phyloP scores from a whole-genome alignment of 1,140 invertebrate genomes.

The Neodiprion lecontei region DNA sequence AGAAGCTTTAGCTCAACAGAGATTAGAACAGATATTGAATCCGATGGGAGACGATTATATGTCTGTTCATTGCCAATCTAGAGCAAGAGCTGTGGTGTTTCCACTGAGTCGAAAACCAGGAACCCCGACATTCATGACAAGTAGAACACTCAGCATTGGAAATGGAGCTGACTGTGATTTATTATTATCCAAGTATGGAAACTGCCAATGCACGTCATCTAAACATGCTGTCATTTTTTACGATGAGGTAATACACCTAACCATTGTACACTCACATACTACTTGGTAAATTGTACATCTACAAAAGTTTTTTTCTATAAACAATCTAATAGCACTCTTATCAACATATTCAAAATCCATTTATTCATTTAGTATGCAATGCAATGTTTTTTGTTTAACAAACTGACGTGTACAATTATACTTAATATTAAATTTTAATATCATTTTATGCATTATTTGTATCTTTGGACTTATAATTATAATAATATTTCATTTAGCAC shows the following conservation, averaged over 20 bases:
- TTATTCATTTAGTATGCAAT: too few species aligned
- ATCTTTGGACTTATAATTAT: too few species aligned
- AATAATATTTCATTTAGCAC: too few species aligned
- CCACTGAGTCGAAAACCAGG: slow-evolving; percentile 62
- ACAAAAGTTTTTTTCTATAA: slow-evolving; percentile 3
- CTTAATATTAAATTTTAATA: too few species aligned
- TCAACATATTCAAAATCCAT: slow-evolving; percentile 27
- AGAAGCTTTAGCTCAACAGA: slow-evolving; percentile 53
- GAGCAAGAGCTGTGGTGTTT: slow-evolving; percentile 56
- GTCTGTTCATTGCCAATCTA: slow-evolving; percentile 41
- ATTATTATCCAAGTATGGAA: slow-evolving; percentile 72
- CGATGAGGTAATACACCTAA: slow-evolving; percentile 74
- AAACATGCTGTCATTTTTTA: slow-evolving; percentile 89
- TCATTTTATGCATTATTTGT: too few species aligned
- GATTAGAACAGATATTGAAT: slow-evolving; percentile 57
- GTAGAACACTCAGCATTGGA: slow-evolving; percentile 77
- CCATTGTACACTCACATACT: too few species aligned
- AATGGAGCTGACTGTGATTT: slow-evolving; percentile 80
- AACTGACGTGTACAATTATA: too few species aligned
- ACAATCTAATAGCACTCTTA: slow-evolving; percentile 19
- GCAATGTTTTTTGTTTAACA: too few species aligned
- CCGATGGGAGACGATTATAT: slow-evolving; percentile 48
- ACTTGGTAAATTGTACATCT: neutral
- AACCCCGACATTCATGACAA: slow-evolving; percentile 74
- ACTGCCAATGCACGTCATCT: slow-evolving; percentile 79